Base-by-base conservation (phyloP, 2,113 vertebrate species). In the Hypomesus transpacificus region DNA sequence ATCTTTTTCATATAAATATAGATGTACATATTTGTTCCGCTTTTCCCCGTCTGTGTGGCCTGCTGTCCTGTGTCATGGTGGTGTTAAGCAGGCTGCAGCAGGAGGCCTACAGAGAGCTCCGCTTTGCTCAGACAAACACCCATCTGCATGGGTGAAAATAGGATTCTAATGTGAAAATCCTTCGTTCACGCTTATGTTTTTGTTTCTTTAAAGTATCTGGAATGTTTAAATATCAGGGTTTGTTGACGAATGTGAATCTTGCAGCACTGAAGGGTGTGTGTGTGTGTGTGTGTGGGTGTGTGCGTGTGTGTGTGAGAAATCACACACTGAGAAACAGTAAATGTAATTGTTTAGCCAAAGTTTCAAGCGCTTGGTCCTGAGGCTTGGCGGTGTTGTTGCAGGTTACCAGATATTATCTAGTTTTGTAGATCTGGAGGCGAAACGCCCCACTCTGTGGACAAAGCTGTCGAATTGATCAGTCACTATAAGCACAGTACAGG, bases 141-240 rank as follows among this genome's bases (percentile, higher is more conserved):
- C 39, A 46, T 46, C 39, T 11, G 39, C 1, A 13, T 46, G 39
- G 39, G 5, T 13, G 9, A 7, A 46, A 46, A 46, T 9, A 46
- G 39, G 9, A 46, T 13, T 46, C 39, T 46, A 46, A 46, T 46
- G 39, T 46, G 4, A 5, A 11, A 46, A 46, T 46, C 39, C 39
- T 46, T 46, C 9, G 2, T 46, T 46, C 39, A 46, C 1, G 39
- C 9, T 46, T 46, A 46, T 11, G 39, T 11, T 46, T 46, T 46
- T 9, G 39, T 46, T 46, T 46, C 39, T 46, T 46, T 11, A 46
- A 1, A 46, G 39, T 46, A 11, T 46, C 68, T 75, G 58, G 74
- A 79, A 78, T 39, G 70, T 84, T 81, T 56, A 66, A 84, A 74
- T 79, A 82, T 89, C 84, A 87, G 86, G 85, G 80, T 88, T 75